A percentile compares a stretch with the other conserved stretches of the same genome.
phyloP scores from a whole-genome alignment of 37 sponge, comb jelly and placozoan genomes.

The Aphrocallistes beatrix region DNA sequence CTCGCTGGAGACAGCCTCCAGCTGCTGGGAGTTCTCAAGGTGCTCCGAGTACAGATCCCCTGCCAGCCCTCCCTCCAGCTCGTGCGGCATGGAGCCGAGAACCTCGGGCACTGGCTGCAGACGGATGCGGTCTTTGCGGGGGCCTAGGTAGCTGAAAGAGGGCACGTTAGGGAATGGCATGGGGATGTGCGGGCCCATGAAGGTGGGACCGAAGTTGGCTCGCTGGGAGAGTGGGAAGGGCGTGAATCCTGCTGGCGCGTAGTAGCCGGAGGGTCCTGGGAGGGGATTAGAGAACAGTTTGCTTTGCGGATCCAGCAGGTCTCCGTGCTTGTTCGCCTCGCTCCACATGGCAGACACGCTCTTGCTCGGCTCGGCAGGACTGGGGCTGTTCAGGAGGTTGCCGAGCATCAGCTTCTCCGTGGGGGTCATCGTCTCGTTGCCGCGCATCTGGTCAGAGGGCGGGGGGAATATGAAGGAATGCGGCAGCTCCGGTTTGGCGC shows the following conservation, averaged over 20 bases:
- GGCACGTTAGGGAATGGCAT: background rate
- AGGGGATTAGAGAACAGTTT: background rate
- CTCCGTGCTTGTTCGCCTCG: slow-evolving; percentile 15
- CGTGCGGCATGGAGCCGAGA: background rate
- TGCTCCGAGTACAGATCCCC: background rate
- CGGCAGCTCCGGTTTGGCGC: background rate
- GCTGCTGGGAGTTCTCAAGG: background rate
- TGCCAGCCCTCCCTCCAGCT: background rate
- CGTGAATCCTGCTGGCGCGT: background rate
- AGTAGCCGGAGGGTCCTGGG: slow-evolving; percentile 9
- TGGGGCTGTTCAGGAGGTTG: slow-evolving; percentile 11
- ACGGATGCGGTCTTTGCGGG: background rate
- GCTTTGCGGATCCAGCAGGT: background rate
- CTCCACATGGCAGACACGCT: background rate
- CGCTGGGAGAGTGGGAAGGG: background rate
- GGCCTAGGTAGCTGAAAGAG: background rate
- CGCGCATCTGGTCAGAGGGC: slow-evolving; percentile 17
- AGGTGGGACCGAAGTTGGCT: background rate
- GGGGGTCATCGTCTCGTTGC: background rate
- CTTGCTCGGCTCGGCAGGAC: background rate
- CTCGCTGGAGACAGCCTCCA: background rate
- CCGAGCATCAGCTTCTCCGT: slow-evolving; percentile 15
- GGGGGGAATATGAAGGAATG: background rate
- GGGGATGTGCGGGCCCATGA: slow-evolving; percentile 17
- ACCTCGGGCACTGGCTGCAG: background rate